phyloP scores from a whole-genome alignment of 2,113 vertebrate species.

The Scolopax mira region DNA sequence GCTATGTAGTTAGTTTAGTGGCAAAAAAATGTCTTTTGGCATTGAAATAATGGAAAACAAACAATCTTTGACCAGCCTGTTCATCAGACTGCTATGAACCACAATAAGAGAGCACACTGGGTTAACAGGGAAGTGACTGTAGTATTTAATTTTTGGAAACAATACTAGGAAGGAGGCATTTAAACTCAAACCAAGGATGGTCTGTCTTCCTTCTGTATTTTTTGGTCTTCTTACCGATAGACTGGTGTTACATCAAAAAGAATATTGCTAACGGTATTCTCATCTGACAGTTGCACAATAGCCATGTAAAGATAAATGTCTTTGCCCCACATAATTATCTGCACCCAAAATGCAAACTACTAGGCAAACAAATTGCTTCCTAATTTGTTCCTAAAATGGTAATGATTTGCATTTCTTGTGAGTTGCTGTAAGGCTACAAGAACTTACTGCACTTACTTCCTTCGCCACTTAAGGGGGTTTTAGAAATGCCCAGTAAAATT shows the following conservation, averaged over 20 bases:
- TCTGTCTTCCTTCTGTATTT: background rate
- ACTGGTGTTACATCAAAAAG: background rate
- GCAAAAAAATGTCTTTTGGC: background rate
- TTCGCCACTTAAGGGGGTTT: background rate
- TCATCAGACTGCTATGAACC: background rate
- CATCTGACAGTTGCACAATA: background rate
- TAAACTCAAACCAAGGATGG: conserved; percentile 19
- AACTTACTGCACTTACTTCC: background rate
- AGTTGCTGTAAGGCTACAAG: background rate
- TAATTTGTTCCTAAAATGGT: conserved; percentile 24
- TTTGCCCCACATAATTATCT: conserved; percentile 7
- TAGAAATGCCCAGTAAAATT: background rate
- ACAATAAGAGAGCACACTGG: background rate
- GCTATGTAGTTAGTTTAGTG: background rate
- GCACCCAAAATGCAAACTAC: conserved; percentile 20
- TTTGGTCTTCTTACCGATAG: background rate
- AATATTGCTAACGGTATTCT: background rate
- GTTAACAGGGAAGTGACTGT: conserved; percentile 21
- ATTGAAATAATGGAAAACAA: background rate
- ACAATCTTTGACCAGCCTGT: background rate
- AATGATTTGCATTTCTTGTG: background rate
- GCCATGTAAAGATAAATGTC: background rate
- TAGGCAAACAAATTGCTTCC: conserved; percentile 37
- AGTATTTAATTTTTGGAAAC: conserved; percentile 33
- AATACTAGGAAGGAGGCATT: conserved; percentile 55